Conservation (phyloP, 2,113 vertebrate genomes). For the Trematomus loennbergii region DNA sequence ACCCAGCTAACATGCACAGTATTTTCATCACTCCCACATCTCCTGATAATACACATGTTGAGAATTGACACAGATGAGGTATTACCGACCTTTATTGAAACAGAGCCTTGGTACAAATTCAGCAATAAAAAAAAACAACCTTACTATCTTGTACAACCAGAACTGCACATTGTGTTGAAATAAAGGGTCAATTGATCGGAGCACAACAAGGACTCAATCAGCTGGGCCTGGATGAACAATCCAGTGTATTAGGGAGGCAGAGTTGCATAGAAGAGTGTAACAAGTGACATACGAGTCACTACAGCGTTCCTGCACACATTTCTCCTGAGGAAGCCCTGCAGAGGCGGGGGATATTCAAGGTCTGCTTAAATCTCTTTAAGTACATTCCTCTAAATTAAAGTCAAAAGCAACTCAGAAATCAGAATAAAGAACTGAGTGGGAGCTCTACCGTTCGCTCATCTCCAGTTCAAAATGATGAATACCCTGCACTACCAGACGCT, state of each 20-base stretch:
- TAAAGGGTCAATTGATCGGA: slow-evolving; percentile 6
- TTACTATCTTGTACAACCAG: slow-evolving; percentile 12
- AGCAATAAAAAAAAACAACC: slow-evolving; percentile 16
- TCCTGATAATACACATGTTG: neutral
- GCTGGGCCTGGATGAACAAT: neutral
- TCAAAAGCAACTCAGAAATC: slow-evolving; percentile 5
- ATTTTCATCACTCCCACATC: neutral
- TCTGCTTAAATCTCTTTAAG: neutral
- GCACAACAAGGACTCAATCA: neutral
- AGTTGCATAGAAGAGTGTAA: slow-evolving; percentile 57
- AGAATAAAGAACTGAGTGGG: neutral
- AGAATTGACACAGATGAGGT: neutral
- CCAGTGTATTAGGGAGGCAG: slow-evolving; percentile 1
- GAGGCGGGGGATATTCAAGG: neutral
- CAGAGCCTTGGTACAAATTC: slow-evolving; percentile 32
- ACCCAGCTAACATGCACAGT: neutral
- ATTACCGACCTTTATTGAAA: slow-evolving; percentile 64
- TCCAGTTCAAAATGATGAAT: slow-evolving; percentile 3
- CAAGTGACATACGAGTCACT: slow-evolving; percentile 5
- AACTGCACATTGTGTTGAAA: slow-evolving; percentile 7
- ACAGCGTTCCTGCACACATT: neutral
- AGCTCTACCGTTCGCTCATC: neutral
- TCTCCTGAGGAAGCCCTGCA: neutral
- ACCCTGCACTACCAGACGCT: neutral
- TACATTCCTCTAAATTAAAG: slow-evolving; percentile 20